Conservation (phyloP, 2,797 vertebrate species). For the Chaetophractus vellerosus region DNA sequence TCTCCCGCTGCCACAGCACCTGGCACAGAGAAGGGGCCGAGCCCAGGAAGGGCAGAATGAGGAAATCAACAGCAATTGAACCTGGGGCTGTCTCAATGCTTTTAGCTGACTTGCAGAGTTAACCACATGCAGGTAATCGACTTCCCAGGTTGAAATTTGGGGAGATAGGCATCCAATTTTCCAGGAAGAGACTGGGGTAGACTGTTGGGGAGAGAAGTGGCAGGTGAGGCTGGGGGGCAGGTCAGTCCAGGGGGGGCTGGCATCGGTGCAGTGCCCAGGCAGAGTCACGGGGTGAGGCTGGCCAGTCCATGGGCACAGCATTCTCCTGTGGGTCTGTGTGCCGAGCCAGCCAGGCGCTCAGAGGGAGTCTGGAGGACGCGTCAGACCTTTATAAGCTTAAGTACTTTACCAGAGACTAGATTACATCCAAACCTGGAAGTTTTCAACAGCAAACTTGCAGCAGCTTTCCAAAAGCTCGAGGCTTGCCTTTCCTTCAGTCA, state of each 20-base stretch:
- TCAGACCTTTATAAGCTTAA: conserved; percentile 86
- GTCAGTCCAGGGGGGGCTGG: conserved; percentile 22
- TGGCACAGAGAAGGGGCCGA: neutral
- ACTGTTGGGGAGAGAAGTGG: neutral
- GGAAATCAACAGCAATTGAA: neutral
- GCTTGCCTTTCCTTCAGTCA: conserved; percentile 66
- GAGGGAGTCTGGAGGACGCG: conserved; percentile 82
- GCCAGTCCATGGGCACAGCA: conserved; percentile 51
- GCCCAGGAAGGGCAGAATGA: neutral
- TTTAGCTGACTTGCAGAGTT: neutral
- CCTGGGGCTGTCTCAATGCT: neutral
- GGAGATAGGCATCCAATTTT: neutral
- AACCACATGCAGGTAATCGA: neutral
- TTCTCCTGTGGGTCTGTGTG: conserved; percentile 73
- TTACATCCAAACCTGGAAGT: conserved; percentile 81
- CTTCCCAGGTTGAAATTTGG: neutral
- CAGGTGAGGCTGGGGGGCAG: neutral
- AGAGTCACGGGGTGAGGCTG: conserved; percentile 55
- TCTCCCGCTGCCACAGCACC: neutral
- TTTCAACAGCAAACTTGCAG: conserved; percentile 81
- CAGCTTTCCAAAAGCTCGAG: conserved; percentile 79
- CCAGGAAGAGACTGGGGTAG: neutral
- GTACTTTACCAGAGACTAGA: conserved; percentile 87
- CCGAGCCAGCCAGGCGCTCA: conserved; percentile 69
- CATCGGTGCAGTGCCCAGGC: neutral